phyloP scores from a whole-genome alignment of 2,797 vertebrate genomes.

The Microcaecilia unicolor region DNA sequence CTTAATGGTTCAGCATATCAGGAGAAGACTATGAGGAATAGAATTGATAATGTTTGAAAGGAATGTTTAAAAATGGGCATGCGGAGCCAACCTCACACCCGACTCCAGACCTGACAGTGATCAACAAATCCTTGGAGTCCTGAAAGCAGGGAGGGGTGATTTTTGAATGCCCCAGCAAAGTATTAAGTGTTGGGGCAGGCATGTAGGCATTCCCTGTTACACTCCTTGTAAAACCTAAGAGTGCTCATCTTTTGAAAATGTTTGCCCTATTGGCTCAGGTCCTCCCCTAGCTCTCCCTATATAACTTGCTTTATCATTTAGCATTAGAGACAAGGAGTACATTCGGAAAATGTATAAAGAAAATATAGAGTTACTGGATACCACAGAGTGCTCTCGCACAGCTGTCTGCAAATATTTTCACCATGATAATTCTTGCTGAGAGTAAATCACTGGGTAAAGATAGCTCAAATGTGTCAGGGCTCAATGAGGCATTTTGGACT shows the following conservation, averaged over 20 bases:
- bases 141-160: constrained; percentile 26
- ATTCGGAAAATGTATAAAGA: constrained; percentile 88
- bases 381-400: constrained; percentile 82
- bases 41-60: constrained; percentile 34
- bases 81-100: constrained; percentile 23
- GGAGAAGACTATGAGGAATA: too few relatives aligned
- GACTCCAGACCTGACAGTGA: constrained; percentile 17
- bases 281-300: too few relatives aligned
- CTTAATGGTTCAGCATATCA: constrained; percentile 21
- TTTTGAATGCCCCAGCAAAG: constrained; percentile 18
- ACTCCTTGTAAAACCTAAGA: too few relatives aligned
- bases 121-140: too few relatives aligned
- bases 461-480: constrained; percentile 91
- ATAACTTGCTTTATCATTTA: constrained; percentile 36
- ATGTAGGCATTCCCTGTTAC: constrained; percentile 11
- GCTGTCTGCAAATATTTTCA: constrained; percentile 94
- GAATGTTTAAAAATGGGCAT: constrained; percentile 43
- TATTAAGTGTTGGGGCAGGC: constrained; percentile 8
- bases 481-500: constrained; percentile 66
- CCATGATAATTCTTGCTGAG: constrained; percentile 96
- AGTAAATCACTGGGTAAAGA: constrained; percentile 94
- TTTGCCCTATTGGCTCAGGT: too few relatives aligned
- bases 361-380: constrained; percentile 92
- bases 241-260: too few relatives aligned
- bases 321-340: constrained; percentile 63